Evolutionary conservation across 2,797 vertebrate species (phyloP).

Genomic region (Falco peregrinus): DNA sequence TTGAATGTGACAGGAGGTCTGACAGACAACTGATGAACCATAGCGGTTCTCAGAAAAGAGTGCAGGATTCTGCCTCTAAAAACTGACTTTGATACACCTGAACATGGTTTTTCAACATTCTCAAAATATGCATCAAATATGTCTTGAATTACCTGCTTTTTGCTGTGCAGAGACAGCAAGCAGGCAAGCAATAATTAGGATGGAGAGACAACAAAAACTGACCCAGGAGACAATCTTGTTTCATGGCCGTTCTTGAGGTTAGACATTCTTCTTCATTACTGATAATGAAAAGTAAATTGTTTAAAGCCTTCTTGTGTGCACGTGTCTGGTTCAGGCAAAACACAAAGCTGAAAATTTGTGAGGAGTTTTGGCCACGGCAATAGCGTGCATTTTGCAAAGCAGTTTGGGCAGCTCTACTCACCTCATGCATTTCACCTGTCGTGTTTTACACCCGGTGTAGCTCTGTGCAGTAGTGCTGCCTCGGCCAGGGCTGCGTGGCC

Average conservation of each 20-base stretch:
- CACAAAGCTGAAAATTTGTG: accelerated
- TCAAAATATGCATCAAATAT: background rate
- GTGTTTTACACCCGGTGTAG: accelerated
- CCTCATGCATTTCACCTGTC: background rate
- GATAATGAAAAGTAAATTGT: background rate
- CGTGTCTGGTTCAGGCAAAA: background rate
- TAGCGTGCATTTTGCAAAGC: background rate
- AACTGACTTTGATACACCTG: background rate
- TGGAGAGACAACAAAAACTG: background rate
- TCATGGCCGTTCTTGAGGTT: background rate
- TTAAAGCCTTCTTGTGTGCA: background rate
- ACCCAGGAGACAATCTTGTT: background rate
- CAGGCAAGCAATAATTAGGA: background rate
- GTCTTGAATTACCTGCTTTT: background rate
- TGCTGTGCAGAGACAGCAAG: background rate
- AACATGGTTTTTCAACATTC: background rate
- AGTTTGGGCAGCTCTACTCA: background rate
- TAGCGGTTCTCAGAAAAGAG: background rate
- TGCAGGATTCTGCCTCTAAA: background rate
- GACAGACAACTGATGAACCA: background rate
- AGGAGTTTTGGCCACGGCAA: background rate
- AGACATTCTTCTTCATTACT: background rate
- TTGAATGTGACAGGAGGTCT: background rate
- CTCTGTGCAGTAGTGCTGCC: background rate
- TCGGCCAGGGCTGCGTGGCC: accelerated